These are phyloP conservation scores for Zhengitettix transpicula DNA, from an alignment of 2,888 invertebrate genomes.

Conservation along the genomic window DNA sequence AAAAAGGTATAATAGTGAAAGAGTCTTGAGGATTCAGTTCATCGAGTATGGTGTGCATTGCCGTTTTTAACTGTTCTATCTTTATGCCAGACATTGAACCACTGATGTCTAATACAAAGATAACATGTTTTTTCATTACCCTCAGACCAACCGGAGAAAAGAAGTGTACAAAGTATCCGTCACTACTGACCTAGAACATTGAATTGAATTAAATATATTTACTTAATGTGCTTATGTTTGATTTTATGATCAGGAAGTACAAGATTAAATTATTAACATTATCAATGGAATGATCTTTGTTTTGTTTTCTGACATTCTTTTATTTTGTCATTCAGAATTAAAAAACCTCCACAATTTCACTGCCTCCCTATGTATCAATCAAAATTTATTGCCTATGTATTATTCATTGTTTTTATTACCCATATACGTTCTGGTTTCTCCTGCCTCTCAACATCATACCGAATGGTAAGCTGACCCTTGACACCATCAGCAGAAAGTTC, in stretches of 20 bases:
- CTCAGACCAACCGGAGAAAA: constrained; percentile 26
- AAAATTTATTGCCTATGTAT: too few relatives aligned
- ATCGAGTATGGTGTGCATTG: constrained; percentile 25
- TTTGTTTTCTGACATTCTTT: too few relatives aligned
- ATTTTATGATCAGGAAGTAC: too few relatives aligned
- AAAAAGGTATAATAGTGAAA: constrained; percentile 27
- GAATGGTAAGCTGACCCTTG: constrained; percentile 46
- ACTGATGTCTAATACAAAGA: constrained; percentile 33
- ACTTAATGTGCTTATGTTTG: too few relatives aligned
- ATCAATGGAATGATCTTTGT: too few relatives aligned
- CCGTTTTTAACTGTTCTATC: constrained; percentile 24
- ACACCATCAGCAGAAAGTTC: constrained; percentile 29
- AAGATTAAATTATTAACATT: too few relatives aligned
- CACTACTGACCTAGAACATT: constrained; percentile 14
- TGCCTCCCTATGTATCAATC: too few relatives aligned
- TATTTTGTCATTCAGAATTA: too few relatives aligned
- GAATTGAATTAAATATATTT: not conserved
- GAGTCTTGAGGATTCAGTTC: constrained; percentile 23
- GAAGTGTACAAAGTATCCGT: constrained; percentile 33
- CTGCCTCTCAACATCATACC: constrained; percentile 45
- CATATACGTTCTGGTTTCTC: constrained; percentile 40
- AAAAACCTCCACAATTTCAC: too few relatives aligned
- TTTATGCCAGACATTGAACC: constrained; percentile 32
- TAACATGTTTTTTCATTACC: constrained; percentile 27
- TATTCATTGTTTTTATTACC: constrained; percentile 19